A percentile compares a stretch with the other conserved stretches of the same genome.
These are phyloP conservation scores for Lithosia quadra DNA, from an alignment of 2,888 invertebrate species.

Conservation along the genomic window DNA sequence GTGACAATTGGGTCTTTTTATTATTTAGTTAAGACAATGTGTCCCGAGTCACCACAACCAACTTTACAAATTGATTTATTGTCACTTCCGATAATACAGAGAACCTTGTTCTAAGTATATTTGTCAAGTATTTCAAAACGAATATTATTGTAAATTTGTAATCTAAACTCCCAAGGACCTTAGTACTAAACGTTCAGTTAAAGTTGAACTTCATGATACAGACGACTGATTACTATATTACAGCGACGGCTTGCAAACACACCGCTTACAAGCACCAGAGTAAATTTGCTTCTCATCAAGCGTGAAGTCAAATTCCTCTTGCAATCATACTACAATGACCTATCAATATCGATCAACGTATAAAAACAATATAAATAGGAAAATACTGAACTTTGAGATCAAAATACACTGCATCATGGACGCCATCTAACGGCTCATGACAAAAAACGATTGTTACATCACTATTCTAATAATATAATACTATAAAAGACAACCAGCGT, in stretches of 20 bases:
- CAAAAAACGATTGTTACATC: slow-evolving; percentile 31
- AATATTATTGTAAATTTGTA: slow-evolving; percentile 10
- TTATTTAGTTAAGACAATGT: slow-evolving; percentile 9
- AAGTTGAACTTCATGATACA: slow-evolving; percentile 2
- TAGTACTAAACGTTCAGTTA: neutral
- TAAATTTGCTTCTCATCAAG: slow-evolving; percentile 6
- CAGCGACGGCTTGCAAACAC: slow-evolving; percentile 18
- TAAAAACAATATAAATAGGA: slow-evolving; percentile 15
- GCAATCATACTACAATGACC: slow-evolving; percentile 7
- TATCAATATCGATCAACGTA: slow-evolving; percentile 18
- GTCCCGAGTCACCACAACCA: slow-evolving; percentile 12
- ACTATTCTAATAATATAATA: slow-evolving; percentile 44
- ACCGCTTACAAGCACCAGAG: slow-evolving; percentile 40
- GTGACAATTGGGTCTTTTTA: slow-evolving; percentile 9
- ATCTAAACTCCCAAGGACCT: neutral
- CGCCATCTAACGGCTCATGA: slow-evolving; percentile 29
- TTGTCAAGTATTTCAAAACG: slow-evolving; percentile 17
- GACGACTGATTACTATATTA: neutral
- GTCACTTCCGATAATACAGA: slow-evolving; percentile 37
- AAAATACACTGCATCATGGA: slow-evolving; percentile 45
- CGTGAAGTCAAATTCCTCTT: neutral
- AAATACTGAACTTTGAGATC: slow-evolving; percentile 38
- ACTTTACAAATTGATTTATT: slow-evolving; percentile 37
- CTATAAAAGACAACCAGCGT: slow-evolving; percentile 55
- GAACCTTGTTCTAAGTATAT: slow-evolving; percentile 41